A percentile compares a stretch with the other conserved stretches of the same genome.
Conservation (phyloP, 2,888 invertebrate genomes). For the Prenolepis imparis region DNA sequence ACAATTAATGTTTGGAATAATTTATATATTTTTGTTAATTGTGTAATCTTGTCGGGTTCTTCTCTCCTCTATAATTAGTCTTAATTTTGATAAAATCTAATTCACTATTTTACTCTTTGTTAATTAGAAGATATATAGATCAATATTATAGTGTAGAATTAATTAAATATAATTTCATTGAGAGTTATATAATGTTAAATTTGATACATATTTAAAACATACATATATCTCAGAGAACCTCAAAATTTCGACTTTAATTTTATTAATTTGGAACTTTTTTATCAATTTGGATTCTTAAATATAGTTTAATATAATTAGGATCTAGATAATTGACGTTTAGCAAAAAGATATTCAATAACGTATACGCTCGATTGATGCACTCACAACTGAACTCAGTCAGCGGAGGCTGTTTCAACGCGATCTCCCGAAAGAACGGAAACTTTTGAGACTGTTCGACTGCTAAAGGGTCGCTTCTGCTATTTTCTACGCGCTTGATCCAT, state of each 20-base stretch:
- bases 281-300: neutral
- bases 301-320: neutral
- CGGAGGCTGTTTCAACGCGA: constrained; percentile 19
- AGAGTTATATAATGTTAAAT: neutral
- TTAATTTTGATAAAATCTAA: neutral
- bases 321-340: constrained; percentile 21
- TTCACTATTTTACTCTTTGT: neutral
- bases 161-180: neutral
- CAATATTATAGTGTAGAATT: neutral
- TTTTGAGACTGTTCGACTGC: constrained; percentile 36
- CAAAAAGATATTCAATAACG: constrained; percentile 34
- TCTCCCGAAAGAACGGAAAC: constrained; percentile 39
- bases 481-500: constrained; percentile 56
- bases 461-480: constrained; percentile 50
- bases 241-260: neutral
- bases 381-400: constrained; percentile 16
- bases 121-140: neutral
- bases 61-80: neutral
- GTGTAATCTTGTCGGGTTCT: neutral
- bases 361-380: constrained; percentile 17
- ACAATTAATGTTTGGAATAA: neutral
- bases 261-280: neutral
- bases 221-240: neutral
- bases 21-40: neutral
- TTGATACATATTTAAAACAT: neutral